Conservation (phyloP, 2,888 invertebrate genomes). For the Chydorus sphaericus region DNA sequence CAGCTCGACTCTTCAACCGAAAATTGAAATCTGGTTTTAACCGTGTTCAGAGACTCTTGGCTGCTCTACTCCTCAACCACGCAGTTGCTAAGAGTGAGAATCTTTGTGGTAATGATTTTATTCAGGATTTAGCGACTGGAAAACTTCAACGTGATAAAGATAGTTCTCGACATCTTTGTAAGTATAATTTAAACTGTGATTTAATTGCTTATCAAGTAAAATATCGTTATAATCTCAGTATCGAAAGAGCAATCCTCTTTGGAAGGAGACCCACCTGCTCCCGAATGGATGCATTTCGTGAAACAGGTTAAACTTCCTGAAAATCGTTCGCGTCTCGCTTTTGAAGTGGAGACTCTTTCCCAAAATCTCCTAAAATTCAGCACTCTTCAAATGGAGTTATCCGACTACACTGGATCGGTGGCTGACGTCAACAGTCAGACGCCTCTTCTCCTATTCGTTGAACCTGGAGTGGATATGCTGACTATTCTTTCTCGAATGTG, state of each 20-base stretch:
- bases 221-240: too few species aligned
- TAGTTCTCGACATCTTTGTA: neutral
- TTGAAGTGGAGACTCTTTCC: neutral
- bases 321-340: neutral
- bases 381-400: neutral
- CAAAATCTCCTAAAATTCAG: neutral
- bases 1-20: slow-evolving; percentile 1
- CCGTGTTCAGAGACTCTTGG: neutral
- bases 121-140: neutral
- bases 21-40: slow-evolving; percentile 2
- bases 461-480: neutral
- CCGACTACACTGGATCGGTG: neutral
- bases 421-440: neutral
- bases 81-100: neutral
- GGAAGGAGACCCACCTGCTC: neutral
- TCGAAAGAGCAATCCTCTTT: neutral
- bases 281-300: neutral
- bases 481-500: neutral
- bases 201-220: too few species aligned
- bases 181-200: too few species aligned
- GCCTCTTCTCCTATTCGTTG: neutral
- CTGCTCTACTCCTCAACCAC: neutral
- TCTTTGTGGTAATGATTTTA: neutral
- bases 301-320: neutral
- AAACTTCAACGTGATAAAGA: neutral